Evolutionary conservation across 2,888 invertebrate species (phyloP), one percentile per base, ranked within the genome.

Genomic region (Plutella xylostella): DNA sequence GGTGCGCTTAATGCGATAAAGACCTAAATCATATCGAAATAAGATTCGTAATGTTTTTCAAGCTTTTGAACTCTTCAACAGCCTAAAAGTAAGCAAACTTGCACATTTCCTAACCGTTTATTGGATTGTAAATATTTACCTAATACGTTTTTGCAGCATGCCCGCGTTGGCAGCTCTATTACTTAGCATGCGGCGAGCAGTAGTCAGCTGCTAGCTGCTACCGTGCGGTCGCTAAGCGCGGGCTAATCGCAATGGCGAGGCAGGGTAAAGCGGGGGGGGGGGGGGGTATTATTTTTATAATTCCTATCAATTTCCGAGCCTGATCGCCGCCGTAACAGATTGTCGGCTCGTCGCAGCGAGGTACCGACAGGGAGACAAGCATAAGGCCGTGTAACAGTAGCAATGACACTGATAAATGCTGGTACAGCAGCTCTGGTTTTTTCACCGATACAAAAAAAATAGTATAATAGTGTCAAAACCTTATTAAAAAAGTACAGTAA

Each of bases 221-320:
- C 31, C 14, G 42, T 42, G 19, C 31, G 22, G 17, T 28, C n/a
- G 28, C 28, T 28, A 28, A 28, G 11, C 34, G 14, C 34, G 34
- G 14, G 17, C 17, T 15, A 28, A 34, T 15, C 34, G 34, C 15
- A 9, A 9, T 7, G 34, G 34, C 9, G 34, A 34, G 34, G 34
- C 5, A 17, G 14, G 6, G 7, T 22, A 25, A 2, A 25, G 25
- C 7, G 9, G 17, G 14, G 22, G 39, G 17, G 22, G 19, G 21
- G 25, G n/a, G 5, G 22, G 3, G 3, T 6, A 25, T 25, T 14
- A 39, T 63, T 61, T 66, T 61, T 58, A 63, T 68, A 69, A 69
- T 66, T 62, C 58, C 58, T 60, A 60, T 60, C 60, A 63, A 67
- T 68, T 67, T 65, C 45, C 51, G 52, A 51, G 48, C 55, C 51